phyloP scores from a whole-genome alignment of 2,888 invertebrate species.

The Liopterus haemorrhoidalis region DNA sequence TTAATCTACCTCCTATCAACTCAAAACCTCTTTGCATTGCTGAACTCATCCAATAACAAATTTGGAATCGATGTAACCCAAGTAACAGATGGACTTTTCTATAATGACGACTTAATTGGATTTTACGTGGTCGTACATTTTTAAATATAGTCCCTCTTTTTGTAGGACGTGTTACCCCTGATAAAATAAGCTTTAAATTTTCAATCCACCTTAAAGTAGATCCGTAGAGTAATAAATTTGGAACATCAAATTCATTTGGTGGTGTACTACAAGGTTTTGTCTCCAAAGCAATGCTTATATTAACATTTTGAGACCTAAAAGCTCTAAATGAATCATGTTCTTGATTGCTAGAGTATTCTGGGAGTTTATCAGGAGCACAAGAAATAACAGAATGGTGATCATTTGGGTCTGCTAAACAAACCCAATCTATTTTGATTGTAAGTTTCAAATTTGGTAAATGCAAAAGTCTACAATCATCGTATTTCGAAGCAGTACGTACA shows the following conservation, averaged over 20 bases:
- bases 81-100: slow-evolving; percentile 79
- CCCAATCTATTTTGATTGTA: slow-evolving; percentile 80
- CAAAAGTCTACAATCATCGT: slow-evolving; percentile 92
- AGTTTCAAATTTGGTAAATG: slow-evolving; percentile 85
- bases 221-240: slow-evolving; percentile 79
- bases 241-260: slow-evolving; percentile 51
- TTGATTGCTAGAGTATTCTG: slow-evolving; percentile 94
- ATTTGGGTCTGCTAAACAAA: slow-evolving; percentile 85
- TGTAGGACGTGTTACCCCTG: slow-evolving; percentile 90
- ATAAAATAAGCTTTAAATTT: slow-evolving; percentile 85
- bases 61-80: slow-evolving; percentile 78
- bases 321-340: slow-evolving; percentile 94
- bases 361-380: slow-evolving; percentile 91
- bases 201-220: slow-evolving; percentile 95
- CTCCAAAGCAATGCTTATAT: slow-evolving; percentile 71
- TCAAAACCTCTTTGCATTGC: slow-evolving; percentile 90
- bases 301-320: slow-evolving; percentile 82
- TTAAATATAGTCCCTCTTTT: slow-evolving; percentile 84
- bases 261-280: slow-evolving; percentile 54
- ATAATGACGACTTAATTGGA: slow-evolving; percentile 89
- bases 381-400: slow-evolving; percentile 95
- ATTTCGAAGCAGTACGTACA: slow-evolving; percentile 95
- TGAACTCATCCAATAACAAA: slow-evolving; percentile 97
- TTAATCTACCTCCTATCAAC: slow-evolving; percentile 72
- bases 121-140: slow-evolving; percentile 77